A percentile compares a stretch with the other conserved stretches of the same genome.
These are phyloP conservation scores for rat (Rattus norvegicus) DNA, from an alignment of 2,113 vertebrate species.

Conservation along the genomic window GRCr8 NC_086032.1:76999501-77000000, in stretches of 20 bases:
- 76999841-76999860: neutral
- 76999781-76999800: neutral
- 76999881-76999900: neutral
- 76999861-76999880: neutral
- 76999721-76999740: no score
- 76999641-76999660: neutral
- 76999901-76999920: neutral
- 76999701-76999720: neutral
- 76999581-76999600: neutral
- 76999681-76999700: no score
- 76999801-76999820: neutral
- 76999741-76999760: neutral
- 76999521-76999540: neutral
- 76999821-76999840: no score
- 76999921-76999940: fast-evolving
- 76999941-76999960: neutral
- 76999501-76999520: neutral
- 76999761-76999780: neutral
- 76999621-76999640: neutral
- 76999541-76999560: no score
- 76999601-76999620: neutral
- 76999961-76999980: neutral
- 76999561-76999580: neutral
- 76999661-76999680: neutral
- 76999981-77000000: neutral